Conservation (phyloP, 92 coral and sea anemone species). For the Parazoanthus darwini region DNA sequence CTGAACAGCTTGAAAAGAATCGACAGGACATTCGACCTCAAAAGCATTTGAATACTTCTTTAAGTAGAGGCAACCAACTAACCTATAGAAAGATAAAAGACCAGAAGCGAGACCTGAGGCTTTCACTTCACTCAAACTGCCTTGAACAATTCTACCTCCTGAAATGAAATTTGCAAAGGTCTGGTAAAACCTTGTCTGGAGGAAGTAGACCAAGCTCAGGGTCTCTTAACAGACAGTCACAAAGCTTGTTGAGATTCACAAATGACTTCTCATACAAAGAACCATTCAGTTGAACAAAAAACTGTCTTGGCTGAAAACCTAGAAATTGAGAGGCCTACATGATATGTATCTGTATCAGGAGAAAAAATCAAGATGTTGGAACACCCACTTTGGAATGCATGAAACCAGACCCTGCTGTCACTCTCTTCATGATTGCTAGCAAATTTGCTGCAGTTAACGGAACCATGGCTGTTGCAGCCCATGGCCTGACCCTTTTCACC, state of each 20-base stretch:
- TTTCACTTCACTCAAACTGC: neutral
- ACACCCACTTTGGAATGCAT: neutral
- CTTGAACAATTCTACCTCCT: neutral
- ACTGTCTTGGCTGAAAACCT: conserved; percentile 3
- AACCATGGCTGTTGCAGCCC: conserved; percentile 7
- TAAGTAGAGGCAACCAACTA: conserved; percentile 9
- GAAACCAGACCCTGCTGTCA: conserved; percentile 29
- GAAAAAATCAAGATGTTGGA: conserved; percentile 15
- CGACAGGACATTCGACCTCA: neutral
- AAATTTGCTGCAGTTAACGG: neutral
- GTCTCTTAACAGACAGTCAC: neutral
- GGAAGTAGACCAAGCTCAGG: conserved; percentile 8
- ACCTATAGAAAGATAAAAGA: conserved; percentile 1
- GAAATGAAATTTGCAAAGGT: conserved; percentile 12
- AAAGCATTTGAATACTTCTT: conserved; percentile 1
- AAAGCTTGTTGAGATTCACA: neutral
- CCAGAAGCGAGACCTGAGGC: neutral
- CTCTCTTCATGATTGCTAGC: conserved; percentile 9
- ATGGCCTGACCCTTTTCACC: neutral
- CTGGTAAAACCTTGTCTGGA: neutral
- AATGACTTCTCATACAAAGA: conserved; percentile 11
- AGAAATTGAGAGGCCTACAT: conserved; percentile 12
- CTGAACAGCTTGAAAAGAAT: neutral
- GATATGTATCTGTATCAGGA: conserved; percentile 24
- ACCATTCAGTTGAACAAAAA: conserved; percentile 3